Evolutionary conservation across 2,113 vertebrate genomes (phyloP).

Genomic region (Syngnathus scovelli): DNA sequence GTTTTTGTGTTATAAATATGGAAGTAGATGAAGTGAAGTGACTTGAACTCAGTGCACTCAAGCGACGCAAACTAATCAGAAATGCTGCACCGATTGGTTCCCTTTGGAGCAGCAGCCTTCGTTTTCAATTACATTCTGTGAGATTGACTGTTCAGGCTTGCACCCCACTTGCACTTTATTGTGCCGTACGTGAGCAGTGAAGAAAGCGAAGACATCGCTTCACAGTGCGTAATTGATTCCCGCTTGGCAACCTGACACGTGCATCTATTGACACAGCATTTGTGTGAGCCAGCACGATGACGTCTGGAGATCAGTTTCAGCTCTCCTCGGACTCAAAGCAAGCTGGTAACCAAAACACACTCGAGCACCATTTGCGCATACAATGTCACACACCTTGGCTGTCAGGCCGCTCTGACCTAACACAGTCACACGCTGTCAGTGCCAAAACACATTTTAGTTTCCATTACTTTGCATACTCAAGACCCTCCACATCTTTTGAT

Average conservation of each 20-base stretch:
- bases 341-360: constrained; percentile 21
- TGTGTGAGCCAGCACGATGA: constrained; percentile 30
- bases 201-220: constrained; percentile 26
- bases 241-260: constrained; percentile 30
- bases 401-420: constrained; percentile 6
- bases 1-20: no score
- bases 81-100: not conserved
- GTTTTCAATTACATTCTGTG: constrained; percentile 1
- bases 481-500: not conserved
- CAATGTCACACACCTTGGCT: constrained; percentile 4
- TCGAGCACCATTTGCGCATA: constrained; percentile 5
- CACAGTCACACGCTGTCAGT: not conserved
- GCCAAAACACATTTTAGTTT: not conserved
- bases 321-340: constrained; percentile 22
- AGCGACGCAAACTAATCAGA: not conserved
- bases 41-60: not conserved
- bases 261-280: constrained; percentile 26
- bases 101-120: constrained; percentile 5
- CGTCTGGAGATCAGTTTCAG: constrained; percentile 28
- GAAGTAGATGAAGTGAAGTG: not conserved
- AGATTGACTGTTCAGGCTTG: constrained; percentile 23
- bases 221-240: constrained; percentile 30
- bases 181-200: constrained; percentile 12
- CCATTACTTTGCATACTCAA: not conserved
- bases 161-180: constrained; percentile 26